Evolutionary conservation across 2,113 vertebrate species (phyloP).

Genomic region (Pomatorhinus ruficollis): DNA sequence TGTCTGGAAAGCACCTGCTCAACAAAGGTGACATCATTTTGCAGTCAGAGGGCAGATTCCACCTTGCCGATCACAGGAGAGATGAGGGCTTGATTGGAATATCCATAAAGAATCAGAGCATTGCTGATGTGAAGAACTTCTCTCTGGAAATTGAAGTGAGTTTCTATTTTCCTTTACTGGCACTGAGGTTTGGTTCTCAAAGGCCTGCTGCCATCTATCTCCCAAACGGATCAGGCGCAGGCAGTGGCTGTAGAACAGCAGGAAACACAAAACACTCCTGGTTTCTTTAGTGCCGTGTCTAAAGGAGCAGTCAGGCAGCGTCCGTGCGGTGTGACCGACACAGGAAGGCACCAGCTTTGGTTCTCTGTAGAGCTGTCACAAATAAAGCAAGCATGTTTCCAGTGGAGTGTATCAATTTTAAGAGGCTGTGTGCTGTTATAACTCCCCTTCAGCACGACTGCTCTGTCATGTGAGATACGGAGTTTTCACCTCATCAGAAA

Average conservation of each 20-base stretch:
- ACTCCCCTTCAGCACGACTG: background rate
- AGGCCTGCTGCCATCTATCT: slow-evolving; percentile 1
- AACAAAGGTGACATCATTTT: slow-evolving; percentile 76
- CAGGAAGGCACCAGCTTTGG: background rate
- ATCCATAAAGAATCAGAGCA: slow-evolving; percentile 75
- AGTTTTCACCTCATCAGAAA: background rate
- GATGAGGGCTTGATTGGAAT: slow-evolving; percentile 66
- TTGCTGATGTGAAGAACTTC: slow-evolving; percentile 72
- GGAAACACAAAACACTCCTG: background rate
- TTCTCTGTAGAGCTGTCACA: background rate
- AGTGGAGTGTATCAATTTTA: background rate
- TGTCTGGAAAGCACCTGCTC: slow-evolving; percentile 81
- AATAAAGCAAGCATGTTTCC: background rate
- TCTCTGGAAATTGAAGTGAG: slow-evolving; percentile 80
- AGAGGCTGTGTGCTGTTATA: background rate
- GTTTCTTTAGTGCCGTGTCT: background rate
- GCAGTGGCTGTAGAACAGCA: background rate
- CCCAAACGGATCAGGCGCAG: background rate
- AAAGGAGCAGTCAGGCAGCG: background rate
- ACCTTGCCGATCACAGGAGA: slow-evolving; percentile 21
- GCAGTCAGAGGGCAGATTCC: slow-evolving; percentile 74
- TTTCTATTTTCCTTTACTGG: background rate
- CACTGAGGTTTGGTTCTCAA: background rate
- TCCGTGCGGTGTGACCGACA: background rate
- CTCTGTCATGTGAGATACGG: background rate